A percentile compares a stretch with the other conserved stretches of the same genome.
Evolutionary conservation across 2,888 invertebrate species (phyloP).

Genomic region (Pollenia labialis): DNA sequence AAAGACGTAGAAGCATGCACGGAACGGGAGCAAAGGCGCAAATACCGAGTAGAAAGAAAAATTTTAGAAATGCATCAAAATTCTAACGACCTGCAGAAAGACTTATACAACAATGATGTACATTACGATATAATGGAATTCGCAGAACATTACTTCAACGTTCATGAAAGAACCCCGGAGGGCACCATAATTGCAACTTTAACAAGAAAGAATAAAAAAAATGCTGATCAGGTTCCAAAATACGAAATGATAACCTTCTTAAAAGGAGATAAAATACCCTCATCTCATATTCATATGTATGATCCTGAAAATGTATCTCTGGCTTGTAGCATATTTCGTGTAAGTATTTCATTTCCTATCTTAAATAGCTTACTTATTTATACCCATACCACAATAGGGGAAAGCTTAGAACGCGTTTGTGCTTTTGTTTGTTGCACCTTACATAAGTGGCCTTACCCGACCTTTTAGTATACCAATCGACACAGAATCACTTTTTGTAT

Average conservation of each 20-base stretch:
- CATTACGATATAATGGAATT: conserved; percentile 95
- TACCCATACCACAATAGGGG: no score
- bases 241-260: conserved; percentile 97
- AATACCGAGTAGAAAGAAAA: conserved; percentile 93
- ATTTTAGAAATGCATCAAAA: conserved; percentile 90
- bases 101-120: conserved; percentile 85
- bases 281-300: conserved; percentile 96
- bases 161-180: conserved; percentile 93
- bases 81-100: conserved; percentile 82
- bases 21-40: conserved; percentile 91
- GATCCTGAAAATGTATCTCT: conserved; percentile 96
- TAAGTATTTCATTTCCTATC: conserved; percentile 84
- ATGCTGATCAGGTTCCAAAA: conserved; percentile 92
- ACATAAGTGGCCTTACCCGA: no score
- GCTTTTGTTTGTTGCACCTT: no score
- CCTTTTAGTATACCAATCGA: no score
- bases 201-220: conserved; percentile 90
- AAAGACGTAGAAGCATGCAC: conserved; percentile 80
- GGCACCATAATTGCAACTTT: conserved; percentile 94
- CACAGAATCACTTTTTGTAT: no score
- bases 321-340: conserved; percentile 95
- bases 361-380: no score
- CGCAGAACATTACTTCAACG: conserved; percentile 96
- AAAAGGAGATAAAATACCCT: conserved; percentile 94
- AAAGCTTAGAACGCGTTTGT: no score